Evolutionary conservation across 1,140 invertebrate species (phyloP).

Genomic region (Drosophila ogumai): DNA sequence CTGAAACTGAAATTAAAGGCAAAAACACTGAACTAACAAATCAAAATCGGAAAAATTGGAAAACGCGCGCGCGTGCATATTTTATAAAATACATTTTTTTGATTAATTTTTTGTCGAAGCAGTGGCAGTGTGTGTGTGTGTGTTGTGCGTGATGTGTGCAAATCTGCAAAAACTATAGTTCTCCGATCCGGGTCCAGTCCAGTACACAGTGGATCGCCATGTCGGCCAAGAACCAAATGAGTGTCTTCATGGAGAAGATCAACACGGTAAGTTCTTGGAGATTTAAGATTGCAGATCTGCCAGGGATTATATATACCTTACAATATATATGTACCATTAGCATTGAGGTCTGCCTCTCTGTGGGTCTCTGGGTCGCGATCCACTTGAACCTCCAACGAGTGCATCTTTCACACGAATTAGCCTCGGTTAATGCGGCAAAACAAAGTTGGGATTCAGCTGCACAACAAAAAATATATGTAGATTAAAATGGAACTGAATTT

Average conservation of each 20-base stretch:
- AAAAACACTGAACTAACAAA: constrained; percentile 13
- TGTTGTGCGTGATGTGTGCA: constrained; percentile 35
- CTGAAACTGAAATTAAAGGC: not conserved
- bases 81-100: constrained; percentile 18
- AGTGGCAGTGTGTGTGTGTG: not conserved
- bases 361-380: constrained; percentile 39
- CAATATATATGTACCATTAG: not conserved
- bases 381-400: constrained; percentile 23
- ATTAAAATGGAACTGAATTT: no score
- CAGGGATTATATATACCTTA: not conserved
- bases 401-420: constrained; percentile 25
- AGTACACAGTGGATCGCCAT: constrained; percentile 35
- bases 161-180: constrained; percentile 23
- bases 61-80: constrained; percentile 54
- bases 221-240: constrained; percentile 84
- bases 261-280: constrained; percentile 79
- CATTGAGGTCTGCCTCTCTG: constrained; percentile 1
- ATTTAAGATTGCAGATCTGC: not conserved
- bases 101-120: constrained; percentile 23
- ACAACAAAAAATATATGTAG: not conserved
- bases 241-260: constrained; percentile 84
- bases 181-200: constrained; percentile 2
- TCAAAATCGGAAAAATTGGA: constrained; percentile 14
- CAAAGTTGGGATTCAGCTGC: not conserved
- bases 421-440: constrained; percentile 1